Evolutionary conservation across 2,797 vertebrate genomes (phyloP).

Genomic region (Hybognathus amarus): DNA sequence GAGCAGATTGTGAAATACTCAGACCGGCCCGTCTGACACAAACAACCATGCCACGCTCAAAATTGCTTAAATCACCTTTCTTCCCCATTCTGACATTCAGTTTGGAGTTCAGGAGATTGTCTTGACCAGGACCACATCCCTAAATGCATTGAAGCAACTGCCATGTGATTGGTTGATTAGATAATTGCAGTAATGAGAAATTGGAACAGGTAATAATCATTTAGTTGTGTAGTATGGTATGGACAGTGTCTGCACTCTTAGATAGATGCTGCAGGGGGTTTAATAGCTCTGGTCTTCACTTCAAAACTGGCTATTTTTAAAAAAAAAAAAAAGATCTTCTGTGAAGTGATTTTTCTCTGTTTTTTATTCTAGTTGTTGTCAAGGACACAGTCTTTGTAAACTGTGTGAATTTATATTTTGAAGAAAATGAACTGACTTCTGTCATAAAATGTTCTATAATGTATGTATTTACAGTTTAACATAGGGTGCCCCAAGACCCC

Average conservation of each 20-base stretch:
- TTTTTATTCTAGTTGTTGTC: slow-evolving; percentile 4
- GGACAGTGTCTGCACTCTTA: background rate
- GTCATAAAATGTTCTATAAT: background rate
- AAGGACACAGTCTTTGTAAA: background rate
- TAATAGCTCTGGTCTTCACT: background rate
- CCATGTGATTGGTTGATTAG: no score
- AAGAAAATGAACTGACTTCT: background rate
- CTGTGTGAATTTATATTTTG: background rate
- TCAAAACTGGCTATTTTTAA: background rate
- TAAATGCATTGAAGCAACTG: no score
- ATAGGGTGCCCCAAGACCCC: background rate
- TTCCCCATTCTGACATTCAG: no score
- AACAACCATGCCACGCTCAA: no score
- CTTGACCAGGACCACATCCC: no score
- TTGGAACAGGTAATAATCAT: no score
- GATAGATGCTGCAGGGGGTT: background rate
- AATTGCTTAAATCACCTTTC: no score
- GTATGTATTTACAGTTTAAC: background rate
- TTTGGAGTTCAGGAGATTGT: no score
- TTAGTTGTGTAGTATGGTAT: background rate
- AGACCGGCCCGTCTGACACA: no score
- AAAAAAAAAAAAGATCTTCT: background rate
- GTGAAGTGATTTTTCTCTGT: background rate
- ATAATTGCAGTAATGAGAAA: no score
- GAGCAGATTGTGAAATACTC: no score